Conservation (phyloP, 2,797 vertebrate species). For the Malurus splendens region DNA sequence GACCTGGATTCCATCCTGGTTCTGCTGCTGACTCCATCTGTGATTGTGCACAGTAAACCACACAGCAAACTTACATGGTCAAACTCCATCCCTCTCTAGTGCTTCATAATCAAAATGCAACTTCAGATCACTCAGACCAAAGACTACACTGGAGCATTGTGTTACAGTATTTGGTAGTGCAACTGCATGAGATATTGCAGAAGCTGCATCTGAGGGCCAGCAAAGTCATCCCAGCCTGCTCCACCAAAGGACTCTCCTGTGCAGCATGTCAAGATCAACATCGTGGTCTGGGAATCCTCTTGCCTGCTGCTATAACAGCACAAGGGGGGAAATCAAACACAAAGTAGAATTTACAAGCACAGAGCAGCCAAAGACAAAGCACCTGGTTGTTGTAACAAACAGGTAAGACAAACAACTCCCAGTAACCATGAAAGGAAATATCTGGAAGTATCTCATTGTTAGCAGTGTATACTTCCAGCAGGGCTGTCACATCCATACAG, state of each 20-base stretch:
- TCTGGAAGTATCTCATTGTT: neutral
- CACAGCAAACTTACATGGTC: neutral
- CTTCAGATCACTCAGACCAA: neutral
- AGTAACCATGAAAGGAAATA: neutral
- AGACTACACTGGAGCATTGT: accelerated
- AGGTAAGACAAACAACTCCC: neutral
- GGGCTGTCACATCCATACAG: neutral
- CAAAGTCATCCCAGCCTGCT: neutral
- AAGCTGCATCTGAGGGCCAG: neutral
- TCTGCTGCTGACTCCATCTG: neutral
- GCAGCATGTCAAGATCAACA: neutral
- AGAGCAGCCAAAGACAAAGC: neutral
- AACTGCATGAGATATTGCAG: neutral
- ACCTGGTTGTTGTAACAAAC: neutral
- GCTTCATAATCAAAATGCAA: neutral
- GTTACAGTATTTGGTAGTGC: neutral
- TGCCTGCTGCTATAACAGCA: neutral
- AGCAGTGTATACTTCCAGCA: neutral
- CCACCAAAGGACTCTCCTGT: neutral
- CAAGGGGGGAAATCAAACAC: neutral
- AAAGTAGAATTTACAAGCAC: neutral
- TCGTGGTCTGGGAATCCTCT: neutral
- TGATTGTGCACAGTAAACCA: neutral
- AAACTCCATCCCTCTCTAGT: neutral
- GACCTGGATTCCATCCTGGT: neutral